Evolutionary conservation across 2,797 vertebrate genomes (phyloP), one percentile per base, ranked within the genome.

Genomic region (Capromys pilorides): DNA sequence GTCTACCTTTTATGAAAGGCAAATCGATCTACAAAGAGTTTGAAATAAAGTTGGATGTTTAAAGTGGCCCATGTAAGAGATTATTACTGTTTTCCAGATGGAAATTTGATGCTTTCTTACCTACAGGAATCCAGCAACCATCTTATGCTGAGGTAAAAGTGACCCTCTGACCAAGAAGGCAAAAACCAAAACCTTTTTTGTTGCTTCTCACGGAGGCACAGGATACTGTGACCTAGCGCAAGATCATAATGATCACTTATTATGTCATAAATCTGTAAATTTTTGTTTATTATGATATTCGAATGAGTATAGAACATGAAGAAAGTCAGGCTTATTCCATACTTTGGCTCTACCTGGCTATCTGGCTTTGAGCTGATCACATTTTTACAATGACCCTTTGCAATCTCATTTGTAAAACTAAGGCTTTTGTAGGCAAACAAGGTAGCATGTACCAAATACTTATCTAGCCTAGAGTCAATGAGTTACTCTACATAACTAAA

Each of bases 351-450:
- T 88, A 51, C 84, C 12, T 57, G 61, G 33, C 12, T 83, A 14
- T 41, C 21, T 64, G n/a, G 16, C 36, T 92, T 73, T 54, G 49
- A 39, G 24, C 8, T 41, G 54, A 21, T 71, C 4, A 7, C 8
- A 61, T 79, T 82, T 62, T 86, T 24, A 57, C 13, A 16, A 11
- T 45, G 36, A 31, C 6, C 22, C 21, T 51, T 31, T 1, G 10
- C 39, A 31, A 77, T 89, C 26, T 88, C 41, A 69, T 62, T 88
- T 85, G n/a, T 88, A 80, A 73, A 86, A 93, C 45, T 51, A 45
- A 24, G 49, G n/a, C 22, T 64, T 83, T 92, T 39, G 54, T 51
- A 86, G 24, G 51, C 13, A 36, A 66, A 59, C 26, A 22, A 31
- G 66, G 36, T 77, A 83, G 36, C 16, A n/a, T 18, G 9, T 80